Conservation (phyloP, 2,113 vertebrate genomes). For the Hippocampus abdominalis region DNA sequence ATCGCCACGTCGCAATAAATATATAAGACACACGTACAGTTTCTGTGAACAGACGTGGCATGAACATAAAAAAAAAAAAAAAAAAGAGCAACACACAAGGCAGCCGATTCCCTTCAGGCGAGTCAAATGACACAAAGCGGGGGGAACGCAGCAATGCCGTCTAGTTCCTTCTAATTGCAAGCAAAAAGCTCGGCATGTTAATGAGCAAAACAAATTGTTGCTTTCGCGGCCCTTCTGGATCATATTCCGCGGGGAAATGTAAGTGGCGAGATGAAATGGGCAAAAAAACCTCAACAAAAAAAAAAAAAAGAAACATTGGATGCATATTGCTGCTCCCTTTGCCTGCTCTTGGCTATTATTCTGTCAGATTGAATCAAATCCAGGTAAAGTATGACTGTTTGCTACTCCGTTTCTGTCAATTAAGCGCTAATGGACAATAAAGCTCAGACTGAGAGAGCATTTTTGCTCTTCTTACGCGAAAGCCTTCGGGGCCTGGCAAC, state of each 20-base stretch:
- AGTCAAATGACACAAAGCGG: constrained; percentile 54
- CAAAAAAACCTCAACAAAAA: constrained; percentile 6
- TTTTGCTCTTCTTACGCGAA: not conserved
- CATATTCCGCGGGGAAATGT: constrained; percentile 57
- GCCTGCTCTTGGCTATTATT: constrained; percentile 18
- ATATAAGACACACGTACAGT: not conserved
- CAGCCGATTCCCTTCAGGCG: constrained; percentile 40
- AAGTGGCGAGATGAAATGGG: constrained; percentile 60
- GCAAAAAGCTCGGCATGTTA: constrained; percentile 62
- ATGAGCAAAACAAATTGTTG: constrained; percentile 69
- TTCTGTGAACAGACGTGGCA: constrained; percentile 33
- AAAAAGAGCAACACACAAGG: not conserved
- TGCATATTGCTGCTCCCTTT: constrained; percentile 36
- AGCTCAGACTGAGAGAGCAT: not conserved
- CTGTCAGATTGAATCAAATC: constrained; percentile 26
- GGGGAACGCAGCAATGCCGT: constrained; percentile 51
- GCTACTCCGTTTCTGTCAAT: not conserved
- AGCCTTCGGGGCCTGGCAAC: not conserved
- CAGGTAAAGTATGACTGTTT: constrained; percentile 10
- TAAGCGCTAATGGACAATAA: not conserved
- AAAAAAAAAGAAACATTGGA: not conserved
- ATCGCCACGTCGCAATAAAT: not conserved
- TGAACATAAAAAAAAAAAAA: constrained; percentile 46
- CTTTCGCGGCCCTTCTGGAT: constrained; percentile 69
- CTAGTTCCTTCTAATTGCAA: constrained; percentile 62